These are phyloP conservation scores for Palloptera scutellata DNA, from an alignment of 2,888 invertebrate species.

Conservation along the genomic window DNA sequence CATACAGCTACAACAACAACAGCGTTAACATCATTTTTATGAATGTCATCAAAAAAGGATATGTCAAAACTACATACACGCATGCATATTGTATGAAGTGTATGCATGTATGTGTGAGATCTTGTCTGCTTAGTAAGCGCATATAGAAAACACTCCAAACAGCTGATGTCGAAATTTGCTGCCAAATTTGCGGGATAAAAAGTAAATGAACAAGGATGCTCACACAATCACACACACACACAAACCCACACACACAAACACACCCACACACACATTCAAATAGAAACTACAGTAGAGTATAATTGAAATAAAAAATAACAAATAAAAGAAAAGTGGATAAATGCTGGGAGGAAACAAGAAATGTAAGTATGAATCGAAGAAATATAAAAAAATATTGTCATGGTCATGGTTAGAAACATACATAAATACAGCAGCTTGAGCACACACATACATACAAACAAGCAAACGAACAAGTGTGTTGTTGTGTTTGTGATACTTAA, in stretches of 20 bases:
- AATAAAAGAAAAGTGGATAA: conserved; percentile 7
- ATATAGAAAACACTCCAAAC: conserved; percentile 2
- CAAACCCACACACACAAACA: no score
- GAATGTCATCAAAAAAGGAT: conserved; percentile 27
- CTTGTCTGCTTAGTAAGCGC: no score
- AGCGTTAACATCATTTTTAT: conserved; percentile 26
- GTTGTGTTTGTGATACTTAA: background rate
- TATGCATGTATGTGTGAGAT: background rate
- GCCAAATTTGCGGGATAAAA: no score
- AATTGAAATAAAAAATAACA: background rate
- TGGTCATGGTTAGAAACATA: conserved; percentile 31
- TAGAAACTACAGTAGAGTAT: conserved; percentile 2
- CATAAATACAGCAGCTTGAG: no score
- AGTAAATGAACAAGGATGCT: conserved; percentile 1
- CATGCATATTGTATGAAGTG: conserved; percentile 14
- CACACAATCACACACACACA: no score
- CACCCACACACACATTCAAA: background rate
- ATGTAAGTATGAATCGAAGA: no score
- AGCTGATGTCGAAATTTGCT: conserved; percentile 17
- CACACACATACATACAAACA: background rate
- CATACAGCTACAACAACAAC: background rate
- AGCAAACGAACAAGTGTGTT: background rate
- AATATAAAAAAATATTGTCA: conserved; percentile 32
- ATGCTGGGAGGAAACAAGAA: no score
- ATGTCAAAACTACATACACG: conserved; percentile 4